Evolutionary conservation across 2,888 invertebrate genomes (phyloP).

Genomic region (Tortricodes alternella): DNA sequence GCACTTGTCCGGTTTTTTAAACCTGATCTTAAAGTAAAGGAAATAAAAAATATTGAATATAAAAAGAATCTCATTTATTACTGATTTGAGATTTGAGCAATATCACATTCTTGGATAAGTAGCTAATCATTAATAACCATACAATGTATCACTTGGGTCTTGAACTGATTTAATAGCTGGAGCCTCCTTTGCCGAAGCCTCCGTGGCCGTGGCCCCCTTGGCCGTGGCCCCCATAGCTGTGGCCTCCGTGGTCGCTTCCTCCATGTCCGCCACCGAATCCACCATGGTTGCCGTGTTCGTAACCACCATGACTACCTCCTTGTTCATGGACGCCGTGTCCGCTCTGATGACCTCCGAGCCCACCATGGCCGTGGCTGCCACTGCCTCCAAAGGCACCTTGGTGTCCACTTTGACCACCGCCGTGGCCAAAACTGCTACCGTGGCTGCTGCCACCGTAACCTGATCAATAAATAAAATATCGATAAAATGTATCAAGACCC

Average conservation of each 20-base stretch:
- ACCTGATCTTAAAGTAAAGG: background rate
- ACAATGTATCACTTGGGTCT: no score
- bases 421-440: conserved; percentile 30
- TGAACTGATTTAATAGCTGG: background rate
- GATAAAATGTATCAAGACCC: background rate
- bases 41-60: background rate
- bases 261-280: no score
- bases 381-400: background rate
- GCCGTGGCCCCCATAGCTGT: conserved; percentile 28
- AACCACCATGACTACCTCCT: no score
- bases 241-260: conserved; percentile 35
- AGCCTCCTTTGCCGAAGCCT: conserved; percentile 18
- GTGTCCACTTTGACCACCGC: conserved; percentile 25
- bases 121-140: no score
- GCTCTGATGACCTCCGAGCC: conserved; percentile 34
- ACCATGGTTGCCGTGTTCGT: no score
- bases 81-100: background rate
- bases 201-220: conserved; percentile 33
- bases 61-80: conserved; percentile 8
- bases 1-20: no score
- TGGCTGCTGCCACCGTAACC: conserved; percentile 13
- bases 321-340: no score
- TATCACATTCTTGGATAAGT: no score
- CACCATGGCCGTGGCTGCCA: background rate
- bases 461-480: background rate